Percentiles rank a stretch among this genome's conserved stretches.
phyloP scores from a whole-genome alignment of 2,113 vertebrate species.

The Leptocoma aspasia region DNA sequence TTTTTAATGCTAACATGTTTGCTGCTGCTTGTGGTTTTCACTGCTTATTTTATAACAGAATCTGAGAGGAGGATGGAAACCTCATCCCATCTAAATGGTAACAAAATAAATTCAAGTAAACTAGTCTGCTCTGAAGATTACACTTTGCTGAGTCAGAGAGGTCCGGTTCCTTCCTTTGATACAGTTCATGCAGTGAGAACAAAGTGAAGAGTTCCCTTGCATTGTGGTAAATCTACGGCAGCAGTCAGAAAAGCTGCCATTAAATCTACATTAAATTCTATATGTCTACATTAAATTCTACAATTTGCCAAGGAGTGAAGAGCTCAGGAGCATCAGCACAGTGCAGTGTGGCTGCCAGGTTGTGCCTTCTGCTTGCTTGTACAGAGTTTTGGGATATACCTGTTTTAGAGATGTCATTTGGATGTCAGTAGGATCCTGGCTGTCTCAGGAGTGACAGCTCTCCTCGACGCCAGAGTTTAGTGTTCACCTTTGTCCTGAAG shows the following conservation, averaged over 20 bases:
- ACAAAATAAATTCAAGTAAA: background rate
- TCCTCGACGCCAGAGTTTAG: accelerated
- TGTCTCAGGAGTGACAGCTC: background rate
- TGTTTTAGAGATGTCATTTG: background rate
- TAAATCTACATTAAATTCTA: background rate
- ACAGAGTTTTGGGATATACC: background rate
- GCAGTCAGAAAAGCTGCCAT: background rate
- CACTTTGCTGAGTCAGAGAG: background rate
- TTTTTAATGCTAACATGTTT: background rate
- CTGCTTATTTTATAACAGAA: background rate
- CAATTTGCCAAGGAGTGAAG: background rate
- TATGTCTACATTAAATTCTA: background rate
- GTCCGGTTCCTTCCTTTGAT: background rate
- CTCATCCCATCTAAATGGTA: background rate
- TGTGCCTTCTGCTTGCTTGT: background rate
- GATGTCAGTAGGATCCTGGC: background rate
- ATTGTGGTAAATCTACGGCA: background rate
- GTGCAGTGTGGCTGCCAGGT: background rate
- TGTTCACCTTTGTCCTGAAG: background rate
- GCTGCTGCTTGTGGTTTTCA: background rate
- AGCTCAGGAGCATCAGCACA: background rate
- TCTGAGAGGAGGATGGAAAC: background rate
- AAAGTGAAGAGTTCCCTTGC: background rate
- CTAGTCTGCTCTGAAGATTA: background rate
- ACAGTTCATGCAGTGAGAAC: background rate